Conservation (phyloP, 2,888 invertebrate genomes). For the Hyppa rectilinea region DNA sequence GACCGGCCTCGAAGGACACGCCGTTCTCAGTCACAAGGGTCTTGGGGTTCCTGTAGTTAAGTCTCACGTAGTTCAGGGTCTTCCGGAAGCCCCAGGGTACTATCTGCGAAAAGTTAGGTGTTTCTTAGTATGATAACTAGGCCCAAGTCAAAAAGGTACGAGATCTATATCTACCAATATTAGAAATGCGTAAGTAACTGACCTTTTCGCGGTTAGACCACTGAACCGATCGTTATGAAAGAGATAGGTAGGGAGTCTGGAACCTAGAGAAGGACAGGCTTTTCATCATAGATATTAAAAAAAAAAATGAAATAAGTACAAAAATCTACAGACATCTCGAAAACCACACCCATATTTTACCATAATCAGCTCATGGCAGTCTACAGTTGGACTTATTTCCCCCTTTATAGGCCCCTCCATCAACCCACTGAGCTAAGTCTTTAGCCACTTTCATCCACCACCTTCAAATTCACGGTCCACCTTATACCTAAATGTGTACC, state of each 20-base stretch:
- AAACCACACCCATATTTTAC: not conserved
- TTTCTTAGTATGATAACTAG: not conserved
- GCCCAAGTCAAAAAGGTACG: not conserved
- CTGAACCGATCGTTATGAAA: not conserved
- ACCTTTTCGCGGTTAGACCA: not conserved
- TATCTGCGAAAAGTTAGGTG: conserved; percentile 80
- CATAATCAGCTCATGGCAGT: not conserved
- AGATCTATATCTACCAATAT: not conserved
- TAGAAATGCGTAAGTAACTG: not conserved
- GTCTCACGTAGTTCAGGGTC: conserved; percentile 91
- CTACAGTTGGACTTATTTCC: not conserved
- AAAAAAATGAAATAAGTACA: not conserved
- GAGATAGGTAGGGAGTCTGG: not conserved
- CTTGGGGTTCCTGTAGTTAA: conserved; percentile 90
- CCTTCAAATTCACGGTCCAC: not conserved
- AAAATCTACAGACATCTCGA: not conserved
- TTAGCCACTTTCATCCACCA: not conserved
- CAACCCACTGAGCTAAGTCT: not conserved
- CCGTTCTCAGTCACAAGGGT: conserved; percentile 92
- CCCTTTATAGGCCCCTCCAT: not conserved
- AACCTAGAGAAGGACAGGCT: not conserved
- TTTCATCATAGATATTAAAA: not conserved
- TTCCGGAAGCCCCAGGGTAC: conserved; percentile 93
- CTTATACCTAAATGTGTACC: conserved; percentile 71
- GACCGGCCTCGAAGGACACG: conserved; percentile 84